Conservation (phyloP, 2,797 vertebrate genomes). For the Sebastes melanostomus region DNA sequence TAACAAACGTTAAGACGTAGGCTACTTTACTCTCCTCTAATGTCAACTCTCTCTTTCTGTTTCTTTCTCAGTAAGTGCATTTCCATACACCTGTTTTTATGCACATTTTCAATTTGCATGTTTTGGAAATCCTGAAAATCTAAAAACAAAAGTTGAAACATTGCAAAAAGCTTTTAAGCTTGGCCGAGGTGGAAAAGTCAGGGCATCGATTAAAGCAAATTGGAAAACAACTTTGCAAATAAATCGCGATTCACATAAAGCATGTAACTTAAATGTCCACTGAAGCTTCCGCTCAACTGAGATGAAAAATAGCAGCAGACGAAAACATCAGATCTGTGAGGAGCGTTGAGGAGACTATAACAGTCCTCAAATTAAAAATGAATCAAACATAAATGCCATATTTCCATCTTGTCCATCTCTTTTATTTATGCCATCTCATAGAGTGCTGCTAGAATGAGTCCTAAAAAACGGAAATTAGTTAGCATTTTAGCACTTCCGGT, state of each 20-base stretch:
- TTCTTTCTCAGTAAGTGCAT: not conserved
- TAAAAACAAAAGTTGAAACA: not conserved
- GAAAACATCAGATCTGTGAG: not conserved
- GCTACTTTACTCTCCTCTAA: not conserved
- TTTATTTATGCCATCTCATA: too few species aligned
- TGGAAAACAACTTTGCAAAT: not conserved
- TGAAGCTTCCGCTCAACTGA: too few species aligned
- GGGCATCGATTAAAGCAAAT: not conserved
- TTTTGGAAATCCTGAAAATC: not conserved
- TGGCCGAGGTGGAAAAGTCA: not conserved
- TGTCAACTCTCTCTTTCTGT: not conserved
- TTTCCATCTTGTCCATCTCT: too few species aligned
- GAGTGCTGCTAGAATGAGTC: too few species aligned
- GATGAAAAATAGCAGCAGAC: too few species aligned
- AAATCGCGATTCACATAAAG: not conserved
- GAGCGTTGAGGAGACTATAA: not conserved
- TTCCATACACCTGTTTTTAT: not conserved
- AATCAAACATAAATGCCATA: too few species aligned
- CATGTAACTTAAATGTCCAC: not conserved
- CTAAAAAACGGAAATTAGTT: too few species aligned
- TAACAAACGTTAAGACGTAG: not conserved
- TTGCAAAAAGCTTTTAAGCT: not conserved
- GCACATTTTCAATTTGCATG: not conserved
- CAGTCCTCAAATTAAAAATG: not conserved
- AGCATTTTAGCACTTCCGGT: too few species aligned